Base-by-base conservation (phyloP, 1,140 invertebrate genomes). In the Diorhabda elongata region DNA sequence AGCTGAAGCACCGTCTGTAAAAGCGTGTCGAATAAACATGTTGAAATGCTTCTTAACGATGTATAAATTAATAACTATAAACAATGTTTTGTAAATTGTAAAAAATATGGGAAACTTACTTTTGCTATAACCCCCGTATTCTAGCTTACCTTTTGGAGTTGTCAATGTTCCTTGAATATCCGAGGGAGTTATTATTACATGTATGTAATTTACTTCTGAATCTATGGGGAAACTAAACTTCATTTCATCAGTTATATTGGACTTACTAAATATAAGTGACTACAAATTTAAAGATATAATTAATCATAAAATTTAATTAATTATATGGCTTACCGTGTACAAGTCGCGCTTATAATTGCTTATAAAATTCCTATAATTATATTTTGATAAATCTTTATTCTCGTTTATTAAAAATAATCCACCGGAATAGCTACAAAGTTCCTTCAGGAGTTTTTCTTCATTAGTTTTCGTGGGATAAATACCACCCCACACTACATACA, bases 141-240 rank as follows among this genome's bases (percentile, higher is more conserved):
- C 0, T 26, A 26, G 26, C 44, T 70, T 74, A 76, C 77, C 75
- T 52, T 9, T 59, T 58, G 74, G 74, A 56, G 75, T 68, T 69
- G 60, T 70, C 11, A 78, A 58, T 43, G 42, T 41, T 47, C 64
- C 74, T 43, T 3, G 52, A 45, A 45, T 61, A 8, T 67, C 66
- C 41, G 42, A 52, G 8, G 67, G 65, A 6, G 64, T 68, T 52
- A 78, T 68, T 6, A 58, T 73, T 58, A 78, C 68, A 65, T 77
- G 77, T 7, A 78, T 73, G n/a, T 69, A 71, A 59, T 64, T 74
- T 60, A 77, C 73, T 44, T 70, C 69, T 8, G 68, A 66, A 71
- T 77, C 77, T 56, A 78, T 74, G 7, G 74, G 75, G 67, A 78
- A 75, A 42, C 59, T 60, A 42, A 77, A 26, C 26, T 67, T 47